A percentile compares a stretch with the other conserved stretches of the same genome.
phyloP scores from a whole-genome alignment of 2,888 invertebrate genomes.

The Drosophila kambysellisi region DNA sequence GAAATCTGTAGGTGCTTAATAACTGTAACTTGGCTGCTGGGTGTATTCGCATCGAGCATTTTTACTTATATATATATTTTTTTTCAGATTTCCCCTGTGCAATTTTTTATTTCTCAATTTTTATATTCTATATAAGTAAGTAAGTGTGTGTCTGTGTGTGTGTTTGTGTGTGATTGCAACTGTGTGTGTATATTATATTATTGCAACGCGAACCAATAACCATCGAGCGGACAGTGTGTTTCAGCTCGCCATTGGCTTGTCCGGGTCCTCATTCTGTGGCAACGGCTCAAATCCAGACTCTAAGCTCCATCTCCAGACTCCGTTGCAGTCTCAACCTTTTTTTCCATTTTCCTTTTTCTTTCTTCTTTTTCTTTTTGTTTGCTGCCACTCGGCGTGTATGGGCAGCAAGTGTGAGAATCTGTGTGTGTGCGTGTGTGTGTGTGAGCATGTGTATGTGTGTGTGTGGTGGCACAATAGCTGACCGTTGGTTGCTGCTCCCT shows the following conservation, averaged over 20 bases:
- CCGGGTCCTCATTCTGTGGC: conserved; percentile 32
- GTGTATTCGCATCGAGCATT: conserved; percentile 11
- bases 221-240: conserved; percentile 78
- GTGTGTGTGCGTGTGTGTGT: conserved; percentile 3
- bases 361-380: background rate
- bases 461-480: conserved; percentile 50
- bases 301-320: conserved; percentile 44
- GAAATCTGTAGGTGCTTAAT: background rate
- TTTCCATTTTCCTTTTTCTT: background rate
- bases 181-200: conserved; percentile 80
- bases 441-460: conserved; percentile 8
- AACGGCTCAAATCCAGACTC: conserved; percentile 31
- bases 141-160: conserved; percentile 42
- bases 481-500: conserved; percentile 42
- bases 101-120: conserved; percentile 77
- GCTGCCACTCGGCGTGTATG: conserved; percentile 3
- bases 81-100: conserved; percentile 24
- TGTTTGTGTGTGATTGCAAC: conserved; percentile 46
- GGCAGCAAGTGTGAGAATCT: conserved; percentile 4
- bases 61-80: background rate
- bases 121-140: conserved; percentile 62
- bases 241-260: conserved; percentile 82
- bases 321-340: conserved; percentile 6
- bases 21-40: background rate
- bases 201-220: conserved; percentile 84